phyloP scores from a whole-genome alignment of 1,140 invertebrate species.

The Drosophila eugracilis region DNA sequence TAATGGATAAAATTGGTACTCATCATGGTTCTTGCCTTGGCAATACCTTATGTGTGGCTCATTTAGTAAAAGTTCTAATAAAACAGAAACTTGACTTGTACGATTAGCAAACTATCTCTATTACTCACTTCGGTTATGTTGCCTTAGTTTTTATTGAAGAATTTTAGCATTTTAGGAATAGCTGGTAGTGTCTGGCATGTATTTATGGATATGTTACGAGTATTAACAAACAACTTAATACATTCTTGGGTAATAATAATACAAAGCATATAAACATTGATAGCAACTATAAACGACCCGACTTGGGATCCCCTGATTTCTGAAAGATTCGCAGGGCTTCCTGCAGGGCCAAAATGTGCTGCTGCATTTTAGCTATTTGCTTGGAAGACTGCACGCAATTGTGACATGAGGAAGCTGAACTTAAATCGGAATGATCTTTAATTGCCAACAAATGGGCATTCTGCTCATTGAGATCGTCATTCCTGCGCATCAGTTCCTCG shows the following conservation, averaged over 20 bases:
- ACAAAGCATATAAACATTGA: background rate
- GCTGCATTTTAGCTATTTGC: conserved; percentile 25
- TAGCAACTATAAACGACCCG: background rate
- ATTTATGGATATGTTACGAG: background rate
- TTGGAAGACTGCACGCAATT: conserved; percentile 20
- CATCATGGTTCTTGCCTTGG: background rate
- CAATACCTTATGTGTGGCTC: background rate
- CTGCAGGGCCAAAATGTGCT: conserved; percentile 12
- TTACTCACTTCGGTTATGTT: no score
- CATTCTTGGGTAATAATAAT: background rate
- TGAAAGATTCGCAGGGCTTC: background rate
- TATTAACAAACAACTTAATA: background rate
- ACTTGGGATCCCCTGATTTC: background rate
- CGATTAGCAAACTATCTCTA: no score
- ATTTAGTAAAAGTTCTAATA: background rate
- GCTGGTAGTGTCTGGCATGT: background rate
- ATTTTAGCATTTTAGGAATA: no score
- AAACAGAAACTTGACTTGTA: background rate
- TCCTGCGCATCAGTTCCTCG: conserved; percentile 34
- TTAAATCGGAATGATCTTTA: background rate
- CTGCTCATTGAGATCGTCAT: conserved; percentile 34
- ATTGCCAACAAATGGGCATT: conserved; percentile 26
- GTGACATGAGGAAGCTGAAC: background rate
- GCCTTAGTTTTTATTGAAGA: no score
- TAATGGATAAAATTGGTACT: background rate